phyloP scores from a whole-genome alignment of 2,797 vertebrate species.

The Poecilia wingei region DNA sequence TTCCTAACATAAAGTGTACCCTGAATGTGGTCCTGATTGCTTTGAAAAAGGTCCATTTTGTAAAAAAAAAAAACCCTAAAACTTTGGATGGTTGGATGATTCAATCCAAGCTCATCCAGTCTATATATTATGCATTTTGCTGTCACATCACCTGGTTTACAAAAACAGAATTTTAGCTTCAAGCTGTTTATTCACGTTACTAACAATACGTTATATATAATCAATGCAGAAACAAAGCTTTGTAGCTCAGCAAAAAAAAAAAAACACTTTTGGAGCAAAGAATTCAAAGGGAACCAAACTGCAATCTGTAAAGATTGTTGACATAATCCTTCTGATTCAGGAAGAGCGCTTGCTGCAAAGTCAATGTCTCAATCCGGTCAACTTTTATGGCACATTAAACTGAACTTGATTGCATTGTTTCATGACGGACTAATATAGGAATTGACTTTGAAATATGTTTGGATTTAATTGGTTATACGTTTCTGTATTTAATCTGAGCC shows the following conservation, averaged over 20 bases:
- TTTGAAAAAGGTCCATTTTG: not conserved
- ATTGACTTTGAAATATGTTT: too few species aligned
- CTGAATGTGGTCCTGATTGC: not conserved
- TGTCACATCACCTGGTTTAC: too few species aligned
- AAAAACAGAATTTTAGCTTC: too few species aligned
- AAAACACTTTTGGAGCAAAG: not conserved
- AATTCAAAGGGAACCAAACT: not conserved
- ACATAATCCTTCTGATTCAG: not conserved
- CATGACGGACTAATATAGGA: too few species aligned
- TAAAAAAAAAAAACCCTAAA: not conserved
- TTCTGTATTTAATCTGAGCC: too few species aligned
- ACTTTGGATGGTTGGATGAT: not conserved
- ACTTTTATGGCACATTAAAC: not conserved
- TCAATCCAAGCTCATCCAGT: not conserved
- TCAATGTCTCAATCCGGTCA: not conserved
- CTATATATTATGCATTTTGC: too few species aligned
- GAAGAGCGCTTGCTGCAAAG: not conserved
- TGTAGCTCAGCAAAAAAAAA: too few species aligned
- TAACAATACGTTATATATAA: too few species aligned
- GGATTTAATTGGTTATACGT: too few species aligned
- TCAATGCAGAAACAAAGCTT: too few species aligned
- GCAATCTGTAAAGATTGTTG: too few species aligned
- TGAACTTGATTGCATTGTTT: not conserved
- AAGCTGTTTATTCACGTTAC: too few species aligned
- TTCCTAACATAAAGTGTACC: not conserved